These are phyloP conservation scores for Macrotus californicus DNA, from an alignment of 2,113 vertebrate genomes.

Conservation along the genomic window DNA sequence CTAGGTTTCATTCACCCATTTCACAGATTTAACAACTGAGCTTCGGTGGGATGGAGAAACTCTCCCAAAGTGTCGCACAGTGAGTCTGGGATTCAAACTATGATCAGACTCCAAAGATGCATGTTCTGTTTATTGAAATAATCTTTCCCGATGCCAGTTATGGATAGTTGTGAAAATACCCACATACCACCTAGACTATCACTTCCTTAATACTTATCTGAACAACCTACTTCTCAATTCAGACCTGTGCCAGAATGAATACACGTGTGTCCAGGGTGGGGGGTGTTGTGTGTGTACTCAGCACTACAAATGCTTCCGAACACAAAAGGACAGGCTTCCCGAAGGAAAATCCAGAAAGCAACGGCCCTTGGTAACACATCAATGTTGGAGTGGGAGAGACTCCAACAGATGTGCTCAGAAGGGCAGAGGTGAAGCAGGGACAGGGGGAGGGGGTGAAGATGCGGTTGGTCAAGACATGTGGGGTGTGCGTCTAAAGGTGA, in stretches of 20 bases:
- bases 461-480: neutral
- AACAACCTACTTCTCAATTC: neutral
- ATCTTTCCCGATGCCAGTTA: neutral
- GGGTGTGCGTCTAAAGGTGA: neutral
- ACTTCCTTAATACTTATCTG: neutral
- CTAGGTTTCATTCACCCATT: neutral
- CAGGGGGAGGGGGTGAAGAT: rapidly evolving
- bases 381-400: rapidly evolving
- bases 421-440: neutral
- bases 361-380: neutral
- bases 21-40: neutral
- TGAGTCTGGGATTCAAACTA: neutral
- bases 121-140: neutral
- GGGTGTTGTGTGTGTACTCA: neutral
- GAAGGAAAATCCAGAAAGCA: neutral
- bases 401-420: rapidly evolving
- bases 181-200: too few relatives aligned
- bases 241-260: neutral
- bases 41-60: neutral
- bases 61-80: neutral
- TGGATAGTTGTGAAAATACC: neutral
- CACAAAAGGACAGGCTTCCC: neutral
- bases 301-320: too few relatives aligned
- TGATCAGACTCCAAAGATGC: neutral
- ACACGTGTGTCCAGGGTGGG: neutral